Conservation (phyloP, 2,113 vertebrate genomes). For the Podarcis muralis region DNA sequence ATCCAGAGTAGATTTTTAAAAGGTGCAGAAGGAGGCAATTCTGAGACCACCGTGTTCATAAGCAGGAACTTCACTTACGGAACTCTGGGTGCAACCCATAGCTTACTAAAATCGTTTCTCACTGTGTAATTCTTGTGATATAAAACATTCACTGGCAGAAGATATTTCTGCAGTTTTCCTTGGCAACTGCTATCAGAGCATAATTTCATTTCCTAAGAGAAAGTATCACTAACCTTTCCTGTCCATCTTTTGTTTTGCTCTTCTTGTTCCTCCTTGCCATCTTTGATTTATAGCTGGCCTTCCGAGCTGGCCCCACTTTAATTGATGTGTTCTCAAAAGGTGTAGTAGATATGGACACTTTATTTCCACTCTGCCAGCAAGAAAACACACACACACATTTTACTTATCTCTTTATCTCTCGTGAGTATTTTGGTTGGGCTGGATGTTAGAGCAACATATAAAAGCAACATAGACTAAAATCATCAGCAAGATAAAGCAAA, state of each 20-base stretch:
- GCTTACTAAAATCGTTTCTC: background rate
- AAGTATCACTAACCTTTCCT: constrained; percentile 84
- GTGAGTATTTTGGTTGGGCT: background rate
- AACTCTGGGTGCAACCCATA: background rate
- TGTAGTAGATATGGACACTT: constrained; percentile 93
- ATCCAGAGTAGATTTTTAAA: background rate
- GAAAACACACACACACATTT: constrained; percentile 7
- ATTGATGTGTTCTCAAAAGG: constrained; percentile 97
- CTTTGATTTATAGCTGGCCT: constrained; percentile 89
- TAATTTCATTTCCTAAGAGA: constrained; percentile 24
- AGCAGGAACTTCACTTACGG: background rate
- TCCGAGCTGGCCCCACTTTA: constrained; percentile 94
- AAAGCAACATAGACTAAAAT: background rate
- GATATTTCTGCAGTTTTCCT: background rate
- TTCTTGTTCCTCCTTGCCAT: constrained; percentile 96
- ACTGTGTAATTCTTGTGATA: background rate
- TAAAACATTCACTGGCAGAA: background rate
- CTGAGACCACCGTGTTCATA: background rate
- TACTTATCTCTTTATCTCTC: background rate
- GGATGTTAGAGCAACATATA: background rate
- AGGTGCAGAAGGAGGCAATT: background rate
- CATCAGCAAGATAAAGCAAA: background rate
- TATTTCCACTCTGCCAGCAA: constrained; percentile 88
- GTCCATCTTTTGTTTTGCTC: constrained; percentile 89
- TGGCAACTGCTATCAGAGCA: background rate